These are phyloP conservation scores for Megalonaias nervosa DNA, from an alignment of 1,140 invertebrate species.

Conservation along the genomic window DNA sequence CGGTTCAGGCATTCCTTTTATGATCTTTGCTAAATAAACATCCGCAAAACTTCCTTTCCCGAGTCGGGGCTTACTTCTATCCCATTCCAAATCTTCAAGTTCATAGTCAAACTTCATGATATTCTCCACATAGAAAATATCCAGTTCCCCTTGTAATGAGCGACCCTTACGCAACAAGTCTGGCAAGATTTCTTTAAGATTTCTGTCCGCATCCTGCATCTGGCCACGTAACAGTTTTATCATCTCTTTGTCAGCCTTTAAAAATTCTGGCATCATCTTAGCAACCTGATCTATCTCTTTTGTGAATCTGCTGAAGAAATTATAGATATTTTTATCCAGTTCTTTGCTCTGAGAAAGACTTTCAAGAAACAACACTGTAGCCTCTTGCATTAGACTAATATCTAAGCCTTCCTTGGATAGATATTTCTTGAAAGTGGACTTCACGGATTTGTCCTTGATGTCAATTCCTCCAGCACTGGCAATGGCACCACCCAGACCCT, in stretches of 20 bases:
- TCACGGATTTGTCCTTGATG: too few relatives aligned
- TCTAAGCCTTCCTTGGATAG: too few relatives aligned
- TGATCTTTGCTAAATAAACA: constrained; percentile 1
- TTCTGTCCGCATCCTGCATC: constrained; percentile 5
- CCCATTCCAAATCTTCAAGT: constrained; percentile 19
- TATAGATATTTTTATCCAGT: constrained; percentile 6
- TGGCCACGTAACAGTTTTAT: constrained; percentile 10
- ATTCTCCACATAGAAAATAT: constrained; percentile 30
- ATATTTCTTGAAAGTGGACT: too few relatives aligned
- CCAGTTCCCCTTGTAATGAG: constrained; percentile 1
- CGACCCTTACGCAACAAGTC: not conserved
- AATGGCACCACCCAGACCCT: too few relatives aligned
- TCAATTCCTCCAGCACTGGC: too few relatives aligned
- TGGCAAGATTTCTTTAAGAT: constrained; percentile 15
- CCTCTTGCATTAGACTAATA: constrained; percentile 12
- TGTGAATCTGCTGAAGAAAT: constrained; percentile 28
- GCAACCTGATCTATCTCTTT: constrained; percentile 34
- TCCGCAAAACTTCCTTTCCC: constrained; percentile 17
- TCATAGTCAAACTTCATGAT: constrained; percentile 34
- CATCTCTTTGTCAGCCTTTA: constrained; percentile 30
- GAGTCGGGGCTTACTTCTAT: constrained; percentile 1
- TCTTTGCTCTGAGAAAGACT: constrained; percentile 17
- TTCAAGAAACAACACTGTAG: constrained; percentile 2
- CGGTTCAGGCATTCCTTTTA: constrained; percentile 1
- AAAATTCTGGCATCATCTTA: constrained; percentile 24